Evolutionary conservation across 2,797 vertebrate genomes (phyloP), one percentile per base, ranked within the genome.

Genomic region (Trematomus bernacchii): DNA sequence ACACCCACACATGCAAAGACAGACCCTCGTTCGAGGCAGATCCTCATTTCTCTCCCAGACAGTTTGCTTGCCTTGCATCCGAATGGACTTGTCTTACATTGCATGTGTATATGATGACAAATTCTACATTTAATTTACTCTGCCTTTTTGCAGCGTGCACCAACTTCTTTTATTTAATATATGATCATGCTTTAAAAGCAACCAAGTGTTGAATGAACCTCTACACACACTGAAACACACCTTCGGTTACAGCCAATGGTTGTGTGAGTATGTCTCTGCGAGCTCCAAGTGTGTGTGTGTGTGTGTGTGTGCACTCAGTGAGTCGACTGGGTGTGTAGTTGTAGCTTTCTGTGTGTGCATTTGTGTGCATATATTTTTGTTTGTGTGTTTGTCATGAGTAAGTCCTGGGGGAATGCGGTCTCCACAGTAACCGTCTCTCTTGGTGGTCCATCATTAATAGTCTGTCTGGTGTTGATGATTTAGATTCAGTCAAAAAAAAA

Each of bases 51-150:
- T 94, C 91, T 87, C 79, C 48, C 69, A 79, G 90, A 93, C 91
- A 92, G 79, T 89, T 91, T 92, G 90, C 90, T 92, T 89, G 90
- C 90, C 82, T 90, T 91, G 91, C 89, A 90, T 90, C 66, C 33
- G 71, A 88, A 87, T 83, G 81, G 81, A 88, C 83, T 89, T 77
- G 82, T 83, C 84, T 86, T 52, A 74, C 78, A 81, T 77, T 19
- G 74, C 80, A 51, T 76, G 82, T 62, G 85, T 84, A 89, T 85
- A 90, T 85, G 90, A 92, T 91, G 90, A 92, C 89, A 93, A 91
- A 94, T 91, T 80, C 81, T 73, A 81, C 82, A 74, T 88, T 85
- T 92, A 88, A 92, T 93, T 85, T 82, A 80, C 78, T 89, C 66
- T 79, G 87, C 76, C 73, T 85, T 90, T 88, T 53, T 89, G 83